These are phyloP conservation scores for Oostethus manadensis DNA, from an alignment of 2,113 vertebrate species.

Conservation along the genomic window DNA sequence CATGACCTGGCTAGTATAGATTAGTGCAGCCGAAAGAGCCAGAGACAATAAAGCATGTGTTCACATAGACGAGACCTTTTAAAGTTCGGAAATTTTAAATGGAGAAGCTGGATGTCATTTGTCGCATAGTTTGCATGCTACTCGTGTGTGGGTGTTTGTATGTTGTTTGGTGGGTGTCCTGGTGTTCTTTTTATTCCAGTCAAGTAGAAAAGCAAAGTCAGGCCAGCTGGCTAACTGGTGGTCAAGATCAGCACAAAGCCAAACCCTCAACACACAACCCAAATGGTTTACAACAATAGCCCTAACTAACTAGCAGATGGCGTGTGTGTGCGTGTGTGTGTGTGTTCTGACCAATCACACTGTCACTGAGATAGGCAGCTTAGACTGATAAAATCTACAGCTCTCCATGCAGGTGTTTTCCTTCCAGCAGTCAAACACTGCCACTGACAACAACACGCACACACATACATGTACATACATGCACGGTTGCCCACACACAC, in stretches of 20 bases:
- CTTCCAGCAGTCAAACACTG: slow-evolving; percentile 60
- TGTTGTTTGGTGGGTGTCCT: slow-evolving; percentile 13
- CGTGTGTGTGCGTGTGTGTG: slow-evolving; percentile 34
- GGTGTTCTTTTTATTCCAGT: slow-evolving; percentile 39
- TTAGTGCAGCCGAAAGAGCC: slow-evolving; percentile 54
- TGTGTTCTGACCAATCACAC: slow-evolving; percentile 43
- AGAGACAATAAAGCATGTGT: slow-evolving; percentile 24
- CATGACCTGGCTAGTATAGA: slow-evolving; percentile 87
- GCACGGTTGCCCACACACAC: slow-evolving; percentile 38
- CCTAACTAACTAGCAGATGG: slow-evolving; percentile 70
- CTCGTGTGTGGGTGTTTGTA: not conserved
- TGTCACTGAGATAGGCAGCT: slow-evolving; percentile 63
- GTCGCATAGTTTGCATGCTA: not conserved
- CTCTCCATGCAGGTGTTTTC: slow-evolving; percentile 68
- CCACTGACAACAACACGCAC: slow-evolving; percentile 38
- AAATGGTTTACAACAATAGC: slow-evolving; percentile 66
- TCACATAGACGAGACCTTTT: slow-evolving; percentile 17
- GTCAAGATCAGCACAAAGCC: slow-evolving; percentile 70
- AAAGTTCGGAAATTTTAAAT: slow-evolving; percentile 20
- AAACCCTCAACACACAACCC: slow-evolving; percentile 61
- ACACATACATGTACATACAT: slow-evolving; percentile 29
- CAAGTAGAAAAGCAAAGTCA: slow-evolving; percentile 59
- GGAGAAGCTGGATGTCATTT: not conserved
- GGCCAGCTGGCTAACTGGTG: slow-evolving; percentile 66
- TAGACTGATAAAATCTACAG: slow-evolving; percentile 69